Conservation (phyloP, 2,797 vertebrate species). For the Momotus momota region DNA sequence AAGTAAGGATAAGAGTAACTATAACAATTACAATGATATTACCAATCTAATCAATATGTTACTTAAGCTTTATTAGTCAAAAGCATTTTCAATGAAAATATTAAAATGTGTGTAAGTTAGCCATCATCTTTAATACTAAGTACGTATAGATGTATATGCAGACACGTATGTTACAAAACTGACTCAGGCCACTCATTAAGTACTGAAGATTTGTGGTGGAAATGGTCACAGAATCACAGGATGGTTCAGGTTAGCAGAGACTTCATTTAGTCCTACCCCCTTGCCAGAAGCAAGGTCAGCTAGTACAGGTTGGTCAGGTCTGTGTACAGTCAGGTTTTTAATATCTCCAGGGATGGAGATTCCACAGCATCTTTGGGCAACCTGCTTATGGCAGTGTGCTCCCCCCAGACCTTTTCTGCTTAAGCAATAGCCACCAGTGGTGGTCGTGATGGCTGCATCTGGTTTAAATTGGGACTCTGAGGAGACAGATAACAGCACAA, state of each 20-base stretch:
- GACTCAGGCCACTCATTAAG: neutral
- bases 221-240: neutral
- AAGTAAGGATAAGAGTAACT: neutral
- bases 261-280: fast-evolving
- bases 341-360: neutral
- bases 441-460: neutral
- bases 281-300: neutral
- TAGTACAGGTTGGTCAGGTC: neutral
- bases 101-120: neutral
- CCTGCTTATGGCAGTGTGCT: neutral
- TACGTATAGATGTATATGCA: neutral
- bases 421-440: neutral
- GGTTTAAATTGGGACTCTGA: neutral
- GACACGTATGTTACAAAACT: neutral
- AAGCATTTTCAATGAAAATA: neutral
- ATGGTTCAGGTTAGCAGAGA: neutral
- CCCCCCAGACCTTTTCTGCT: neutral
- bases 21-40: neutral
- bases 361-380: neutral
- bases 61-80: neutral
- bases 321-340: neutral
- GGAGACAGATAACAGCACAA: neutral
- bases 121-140: neutral
- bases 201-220: neutral
- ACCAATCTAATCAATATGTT: neutral